These are phyloP conservation scores for Stictocephala bisonia DNA, from an alignment of 2,888 invertebrate species.

Conservation along the genomic window DNA sequence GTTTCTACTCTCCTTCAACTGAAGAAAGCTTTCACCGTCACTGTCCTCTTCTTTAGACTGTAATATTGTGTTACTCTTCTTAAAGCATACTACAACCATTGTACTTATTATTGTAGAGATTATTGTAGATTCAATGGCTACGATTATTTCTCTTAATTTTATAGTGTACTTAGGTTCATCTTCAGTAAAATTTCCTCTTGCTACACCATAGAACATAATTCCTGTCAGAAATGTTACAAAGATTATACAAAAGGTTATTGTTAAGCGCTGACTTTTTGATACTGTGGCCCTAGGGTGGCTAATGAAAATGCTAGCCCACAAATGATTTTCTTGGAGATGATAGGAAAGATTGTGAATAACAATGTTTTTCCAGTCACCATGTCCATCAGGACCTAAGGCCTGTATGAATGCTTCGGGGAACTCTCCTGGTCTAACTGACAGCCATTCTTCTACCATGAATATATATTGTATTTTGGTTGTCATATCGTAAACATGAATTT, in stretches of 20 bases:
- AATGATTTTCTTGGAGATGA: constrained; percentile 42
- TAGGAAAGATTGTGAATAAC: constrained; percentile 10
- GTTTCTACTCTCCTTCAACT: background rate
- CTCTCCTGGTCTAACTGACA: constrained; percentile 45
- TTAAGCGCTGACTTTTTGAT: constrained; percentile 51
- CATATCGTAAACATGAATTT: constrained; percentile 51
- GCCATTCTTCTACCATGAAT: constrained; percentile 53
- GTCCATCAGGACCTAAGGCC: background rate
- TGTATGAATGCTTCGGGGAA: background rate
- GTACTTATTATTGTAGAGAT: constrained; percentile 19
- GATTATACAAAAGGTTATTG: constrained; percentile 47
- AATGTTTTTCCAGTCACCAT: constrained; percentile 7
- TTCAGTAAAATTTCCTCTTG: constrained; percentile 32
- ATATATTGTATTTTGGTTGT: constrained; percentile 33
- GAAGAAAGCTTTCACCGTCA: background rate
- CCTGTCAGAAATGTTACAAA: constrained; percentile 49
- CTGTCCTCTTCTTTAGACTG: too few relatives aligned
- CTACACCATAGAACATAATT: constrained; percentile 53
- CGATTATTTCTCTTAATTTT: constrained; percentile 47
- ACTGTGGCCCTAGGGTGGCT: constrained; percentile 53
- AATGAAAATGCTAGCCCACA: constrained; percentile 49
- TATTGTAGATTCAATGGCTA: constrained; percentile 44
- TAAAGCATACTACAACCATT: constrained; percentile 23
- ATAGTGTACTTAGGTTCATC: constrained; percentile 45
- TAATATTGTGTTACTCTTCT: too few relatives aligned